Percentiles rank a stretch among this genome's conserved stretches.
Conservation (phyloP, 2,113 vertebrate genomes). For the Oxygymnocypris stewartii region DNA sequence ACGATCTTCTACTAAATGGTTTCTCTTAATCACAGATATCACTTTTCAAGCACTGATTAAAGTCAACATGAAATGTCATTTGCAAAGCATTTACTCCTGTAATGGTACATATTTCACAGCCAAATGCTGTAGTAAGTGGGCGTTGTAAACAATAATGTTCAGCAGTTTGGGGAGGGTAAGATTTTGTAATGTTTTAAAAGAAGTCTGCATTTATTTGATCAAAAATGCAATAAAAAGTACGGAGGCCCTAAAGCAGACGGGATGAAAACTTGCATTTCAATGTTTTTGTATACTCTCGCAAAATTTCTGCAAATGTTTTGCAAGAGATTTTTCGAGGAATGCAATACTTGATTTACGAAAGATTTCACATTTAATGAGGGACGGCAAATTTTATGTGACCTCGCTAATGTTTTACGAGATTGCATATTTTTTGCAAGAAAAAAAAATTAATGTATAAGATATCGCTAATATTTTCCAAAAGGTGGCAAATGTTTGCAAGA, state of each 20-base stretch:
- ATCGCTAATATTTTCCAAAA: too few relatives aligned
- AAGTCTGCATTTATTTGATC: background rate
- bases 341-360: too few relatives aligned
- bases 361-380: too few relatives aligned
- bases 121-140: background rate
- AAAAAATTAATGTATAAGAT: too few relatives aligned
- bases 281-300: background rate
- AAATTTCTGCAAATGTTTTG: background rate
- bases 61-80: slow-evolving; percentile 31
- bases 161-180: background rate
- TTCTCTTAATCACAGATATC: background rate
- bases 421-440: too few relatives aligned
- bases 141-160: background rate
- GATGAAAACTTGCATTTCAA: background rate
- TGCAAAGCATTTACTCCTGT: background rate
- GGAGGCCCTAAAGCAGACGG: background rate
- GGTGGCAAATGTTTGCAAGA: too few relatives aligned
- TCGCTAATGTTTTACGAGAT: too few relatives aligned
- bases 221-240: background rate
- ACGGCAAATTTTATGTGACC: too few relatives aligned
- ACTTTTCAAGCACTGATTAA: slow-evolving; percentile 1
- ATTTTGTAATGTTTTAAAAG: background rate
- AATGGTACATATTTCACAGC: background rate
- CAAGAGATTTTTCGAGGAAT: slow-evolving; percentile 34
- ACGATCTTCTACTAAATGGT: slow-evolving; percentile 1